phyloP scores from a whole-genome alignment of 2,113 vertebrate genomes.

The Mastomys natalensis region DNA sequence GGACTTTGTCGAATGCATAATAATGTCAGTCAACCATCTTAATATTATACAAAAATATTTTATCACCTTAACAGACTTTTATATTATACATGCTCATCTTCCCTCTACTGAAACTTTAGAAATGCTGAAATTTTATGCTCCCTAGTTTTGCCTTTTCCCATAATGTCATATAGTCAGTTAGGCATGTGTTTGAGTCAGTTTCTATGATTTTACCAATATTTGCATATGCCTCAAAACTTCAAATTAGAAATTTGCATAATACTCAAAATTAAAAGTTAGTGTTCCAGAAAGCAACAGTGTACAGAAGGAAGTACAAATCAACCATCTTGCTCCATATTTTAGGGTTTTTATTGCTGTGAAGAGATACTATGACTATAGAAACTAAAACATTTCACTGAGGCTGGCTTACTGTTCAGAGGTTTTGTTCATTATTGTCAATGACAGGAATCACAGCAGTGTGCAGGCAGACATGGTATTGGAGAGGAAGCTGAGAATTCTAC shows the following conservation, averaged over 20 bases:
- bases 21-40: neutral
- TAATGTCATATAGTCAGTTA: neutral
- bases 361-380: neutral
- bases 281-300: neutral
- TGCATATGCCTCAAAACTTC: neutral
- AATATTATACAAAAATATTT: neutral
- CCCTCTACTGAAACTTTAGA: neutral
- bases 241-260: slow-evolving; percentile 25
- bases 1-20: neutral
- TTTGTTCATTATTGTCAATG: neutral
- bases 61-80: too few relatives aligned
- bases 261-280: slow-evolving; percentile 33
- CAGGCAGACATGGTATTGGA: neutral
- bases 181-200: neutral
- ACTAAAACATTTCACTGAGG: neutral
- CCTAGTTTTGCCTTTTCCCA: neutral
- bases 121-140: neutral
- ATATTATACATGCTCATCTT: neutral
- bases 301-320: neutral
- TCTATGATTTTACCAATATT: neutral
- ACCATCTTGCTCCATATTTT: neutral
- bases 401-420: neutral
- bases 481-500: neutral
- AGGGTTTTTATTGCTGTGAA: neutral
- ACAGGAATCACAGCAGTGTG: fast-evolving